These are phyloP conservation scores for Piscicola geometra DNA, from an alignment of 2,888 invertebrate genomes.

Conservation along the genomic window DNA sequence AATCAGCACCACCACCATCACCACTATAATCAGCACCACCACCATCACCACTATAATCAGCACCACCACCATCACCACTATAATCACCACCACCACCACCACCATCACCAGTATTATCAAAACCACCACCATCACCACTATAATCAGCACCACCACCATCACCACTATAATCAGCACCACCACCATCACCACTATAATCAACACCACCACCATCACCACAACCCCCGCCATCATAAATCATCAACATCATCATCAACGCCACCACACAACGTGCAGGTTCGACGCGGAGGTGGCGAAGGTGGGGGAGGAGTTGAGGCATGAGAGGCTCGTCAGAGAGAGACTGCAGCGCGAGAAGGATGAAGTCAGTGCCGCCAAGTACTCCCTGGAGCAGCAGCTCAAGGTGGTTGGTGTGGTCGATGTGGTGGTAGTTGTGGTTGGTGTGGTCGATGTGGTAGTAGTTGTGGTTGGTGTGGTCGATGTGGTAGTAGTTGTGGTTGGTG, in stretches of 20 bases:
- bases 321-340: slow-evolving; percentile 72
- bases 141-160: background rate
- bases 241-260: background rate
- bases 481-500: too few species aligned
- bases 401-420: slow-evolving; percentile 42
- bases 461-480: background rate
- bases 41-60: background rate
- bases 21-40: background rate
- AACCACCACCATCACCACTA: background rate
- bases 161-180: background rate
- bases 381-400: slow-evolving; percentile 73
- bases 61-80: too few species aligned
- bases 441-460: background rate
- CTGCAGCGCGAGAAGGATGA: slow-evolving; percentile 78
- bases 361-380: slow-evolving; percentile 77
- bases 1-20: too few species aligned
- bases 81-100: too few species aligned
- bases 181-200: too few species aligned
- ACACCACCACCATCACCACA: background rate
- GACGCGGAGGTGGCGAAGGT: slow-evolving; percentile 76
- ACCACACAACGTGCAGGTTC: slow-evolving; percentile 61
- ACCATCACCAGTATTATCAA: too few species aligned
- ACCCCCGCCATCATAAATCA: background rate
- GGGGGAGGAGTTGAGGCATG: slow-evolving; percentile 76
- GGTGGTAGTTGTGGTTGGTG: background rate